Evolutionary conservation across 1,140 invertebrate genomes (phyloP).

Genomic region (Temnothorax nylanderi): DNA sequence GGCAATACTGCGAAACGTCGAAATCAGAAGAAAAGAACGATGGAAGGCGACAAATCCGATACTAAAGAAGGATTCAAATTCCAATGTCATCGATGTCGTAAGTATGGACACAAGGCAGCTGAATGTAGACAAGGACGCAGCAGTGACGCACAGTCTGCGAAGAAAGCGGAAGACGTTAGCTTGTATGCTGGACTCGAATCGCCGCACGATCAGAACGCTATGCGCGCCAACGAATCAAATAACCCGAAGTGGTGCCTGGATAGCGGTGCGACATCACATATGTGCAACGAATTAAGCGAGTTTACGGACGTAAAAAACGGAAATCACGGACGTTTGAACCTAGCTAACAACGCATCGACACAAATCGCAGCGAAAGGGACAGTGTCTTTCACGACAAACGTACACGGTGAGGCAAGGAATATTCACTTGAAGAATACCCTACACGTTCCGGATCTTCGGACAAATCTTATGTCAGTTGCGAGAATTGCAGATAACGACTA

Average conservation of each 20-base stretch:
- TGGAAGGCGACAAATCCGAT: too few species aligned
- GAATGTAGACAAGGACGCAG: constrained; percentile 5
- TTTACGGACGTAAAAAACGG: not conserved
- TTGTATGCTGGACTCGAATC: not conserved
- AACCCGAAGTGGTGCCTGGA: constrained; percentile 2
- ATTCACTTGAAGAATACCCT: not conserved
- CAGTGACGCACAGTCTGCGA: not conserved
- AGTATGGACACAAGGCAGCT: not conserved
- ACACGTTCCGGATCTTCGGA: not conserved
- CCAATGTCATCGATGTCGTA: constrained; percentile 2
- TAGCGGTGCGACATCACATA: too few species aligned
- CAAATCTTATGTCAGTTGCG: not conserved
- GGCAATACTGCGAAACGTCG: too few species aligned
- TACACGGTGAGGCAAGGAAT: not conserved
- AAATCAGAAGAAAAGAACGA: too few species aligned
- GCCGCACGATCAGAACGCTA: not conserved
- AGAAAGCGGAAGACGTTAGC: not conserved
- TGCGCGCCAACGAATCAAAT: not conserved
- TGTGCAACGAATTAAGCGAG: not conserved
- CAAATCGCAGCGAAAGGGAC: not conserved
- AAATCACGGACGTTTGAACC: not conserved
- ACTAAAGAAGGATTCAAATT: not conserved
- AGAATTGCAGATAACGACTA: not conserved
- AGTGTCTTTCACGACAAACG: not conserved
- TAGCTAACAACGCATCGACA: not conserved